Evolutionary conservation across 2,797 vertebrate genomes (phyloP).

Genomic region (Sebastes iracundus): DNA sequence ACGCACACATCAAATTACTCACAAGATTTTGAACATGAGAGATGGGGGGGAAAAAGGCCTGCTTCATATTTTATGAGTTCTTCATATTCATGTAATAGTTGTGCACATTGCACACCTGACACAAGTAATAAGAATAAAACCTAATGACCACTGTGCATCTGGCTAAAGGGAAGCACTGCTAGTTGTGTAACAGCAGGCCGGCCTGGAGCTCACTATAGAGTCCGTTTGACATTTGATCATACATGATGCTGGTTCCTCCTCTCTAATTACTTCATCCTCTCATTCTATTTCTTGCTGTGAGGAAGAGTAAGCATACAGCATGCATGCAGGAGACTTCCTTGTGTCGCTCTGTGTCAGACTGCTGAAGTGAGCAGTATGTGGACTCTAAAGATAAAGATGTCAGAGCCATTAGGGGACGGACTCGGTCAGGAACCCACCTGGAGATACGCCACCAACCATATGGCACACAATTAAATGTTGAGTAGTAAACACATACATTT

Average conservation of each 20-base stretch:
- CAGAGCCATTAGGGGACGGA: no score
- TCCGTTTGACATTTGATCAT: not conserved
- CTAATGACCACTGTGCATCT: not conserved
- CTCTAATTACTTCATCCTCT: not conserved
- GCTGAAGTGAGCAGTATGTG: no score
- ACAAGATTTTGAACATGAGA: not conserved
- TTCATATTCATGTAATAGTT: not conserved
- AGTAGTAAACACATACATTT: not conserved
- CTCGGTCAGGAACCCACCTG: not conserved
- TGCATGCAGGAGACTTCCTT: no score
- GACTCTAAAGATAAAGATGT: no score
- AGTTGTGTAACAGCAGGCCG: not conserved
- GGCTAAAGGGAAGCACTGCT: not conserved
- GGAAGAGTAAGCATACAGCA: not conserved
- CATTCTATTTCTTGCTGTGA: not conserved
- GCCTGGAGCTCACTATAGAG: not conserved
- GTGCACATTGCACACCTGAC: not conserved
- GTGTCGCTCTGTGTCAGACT: no score
- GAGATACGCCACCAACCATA: not conserved
- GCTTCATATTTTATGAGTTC: not conserved
- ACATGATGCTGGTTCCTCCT: not conserved
- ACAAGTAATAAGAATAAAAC: not conserved
- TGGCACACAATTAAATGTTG: not conserved
- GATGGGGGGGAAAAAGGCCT: not conserved
- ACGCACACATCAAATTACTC: not conserved